A percentile compares a stretch with the other conserved stretches of the same genome.
These are phyloP conservation scores for Stegodyphus dumicola DNA, from an alignment of 1,140 invertebrate species.

Conservation along the genomic window DNA sequence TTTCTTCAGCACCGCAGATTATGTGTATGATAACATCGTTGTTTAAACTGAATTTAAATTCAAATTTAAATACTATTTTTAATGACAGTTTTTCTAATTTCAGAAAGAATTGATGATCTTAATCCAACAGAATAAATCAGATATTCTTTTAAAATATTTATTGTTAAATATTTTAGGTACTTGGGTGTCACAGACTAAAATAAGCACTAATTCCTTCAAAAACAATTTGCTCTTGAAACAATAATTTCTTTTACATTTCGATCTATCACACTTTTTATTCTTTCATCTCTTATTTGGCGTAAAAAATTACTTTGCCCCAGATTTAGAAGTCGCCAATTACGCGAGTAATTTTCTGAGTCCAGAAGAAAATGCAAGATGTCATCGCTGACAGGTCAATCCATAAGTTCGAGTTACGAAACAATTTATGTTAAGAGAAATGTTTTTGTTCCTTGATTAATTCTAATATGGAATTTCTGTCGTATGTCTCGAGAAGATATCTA, in stretches of 20 bases:
- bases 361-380: slow-evolving; percentile 7
- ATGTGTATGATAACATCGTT: too few relatives aligned
- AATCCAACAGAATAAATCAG: too few relatives aligned
- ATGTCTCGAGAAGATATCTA: not conserved
- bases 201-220: too few relatives aligned
- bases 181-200: too few relatives aligned
- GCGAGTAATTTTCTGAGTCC: not conserved
- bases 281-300: not conserved
- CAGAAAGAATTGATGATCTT: too few relatives aligned
- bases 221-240: too few relatives aligned
- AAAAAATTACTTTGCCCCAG: slow-evolving; percentile 31
- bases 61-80: too few relatives aligned
- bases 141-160: too few relatives aligned
- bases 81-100: too few relatives aligned
- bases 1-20: too few relatives aligned
- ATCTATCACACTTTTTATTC: slow-evolving; percentile 13
- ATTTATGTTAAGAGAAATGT: slow-evolving; percentile 3
- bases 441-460: not conserved
- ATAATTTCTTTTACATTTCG: slow-evolving; percentile 18
- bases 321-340: slow-evolving; percentile 22
- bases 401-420: slow-evolving; percentile 18
- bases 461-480: not conserved
- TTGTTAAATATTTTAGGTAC: too few relatives aligned
- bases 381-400: not conserved
- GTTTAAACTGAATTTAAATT: too few relatives aligned